Base-by-base conservation (phyloP, 2,797 vertebrate genomes). In the Gymnopithys bicolor region DNA sequence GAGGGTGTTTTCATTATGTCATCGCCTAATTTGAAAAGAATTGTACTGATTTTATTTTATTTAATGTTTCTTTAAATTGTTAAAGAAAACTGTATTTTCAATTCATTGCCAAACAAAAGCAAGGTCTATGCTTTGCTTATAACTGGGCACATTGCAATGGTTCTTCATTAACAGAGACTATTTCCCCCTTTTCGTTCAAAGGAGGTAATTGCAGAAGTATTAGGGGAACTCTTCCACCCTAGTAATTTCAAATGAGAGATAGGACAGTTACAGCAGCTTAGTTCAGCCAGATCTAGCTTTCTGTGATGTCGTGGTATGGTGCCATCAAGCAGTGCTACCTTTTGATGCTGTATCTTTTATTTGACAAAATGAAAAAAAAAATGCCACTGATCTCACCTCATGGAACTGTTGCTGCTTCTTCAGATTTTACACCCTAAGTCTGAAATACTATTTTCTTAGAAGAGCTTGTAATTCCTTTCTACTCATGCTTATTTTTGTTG, bases 61-160 rank as follows among this genome's bases (percentile, higher is more conserved):
- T 75, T 75, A 63, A 68, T 87, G 56, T n/a, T 60, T 82, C 49
- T 85, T 86, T 73, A 86, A 82, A 71, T 23, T 59, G 30, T 59
- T 32, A 69, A 86, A n/a, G 24, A 64, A 70, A 89, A 33, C 6
- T 30, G 2, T 17, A 10, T 70, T 70, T 95, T 82, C 43, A 70
- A 49, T 87, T 67, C 59, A 64, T 69, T 88, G 18, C 12, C 35
- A 43, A 90, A 43, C 9, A 56, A 92, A 91, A 77, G 30, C 5
- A 48, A 58, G 32, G 79, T 70, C 66, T 32, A 43, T 63, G 30
- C 24, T 75, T 43, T 64, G 17, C 13, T 86, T 91, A 55, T 43
- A 78, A 64, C 9, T 33, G 23, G 27, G 23, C 12, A 30, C 3
- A 1, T 22, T 55, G 19, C 53, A 62, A 62, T 32, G 55, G 13